A percentile compares a stretch with the other conserved stretches of the same genome.
Evolutionary conservation across 2,888 invertebrate species (phyloP).

Genomic region (Eurois occulta): DNA sequence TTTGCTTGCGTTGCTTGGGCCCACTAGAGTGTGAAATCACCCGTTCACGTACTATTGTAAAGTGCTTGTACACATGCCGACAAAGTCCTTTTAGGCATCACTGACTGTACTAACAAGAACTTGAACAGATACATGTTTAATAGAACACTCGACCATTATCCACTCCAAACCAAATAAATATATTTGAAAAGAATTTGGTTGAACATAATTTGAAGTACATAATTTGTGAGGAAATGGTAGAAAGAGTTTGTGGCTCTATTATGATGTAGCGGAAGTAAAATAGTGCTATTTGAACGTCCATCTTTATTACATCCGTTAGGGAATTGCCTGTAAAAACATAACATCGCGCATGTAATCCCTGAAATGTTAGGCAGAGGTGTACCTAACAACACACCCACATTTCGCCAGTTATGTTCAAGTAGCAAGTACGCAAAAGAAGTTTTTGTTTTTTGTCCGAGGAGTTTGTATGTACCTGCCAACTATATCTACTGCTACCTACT

Average conservation of each 20-base stretch:
- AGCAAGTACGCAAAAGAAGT: neutral
- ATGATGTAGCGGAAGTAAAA: conserved; percentile 41
- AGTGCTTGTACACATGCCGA: conserved; percentile 76
- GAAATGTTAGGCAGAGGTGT: neutral
- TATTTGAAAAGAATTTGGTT: conserved; percentile 44
- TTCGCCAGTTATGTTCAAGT: neutral
- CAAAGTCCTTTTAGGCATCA: conserved; percentile 74
- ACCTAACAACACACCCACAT: neutral
- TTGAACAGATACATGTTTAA: conserved; percentile 69
- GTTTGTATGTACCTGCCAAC: neutral
- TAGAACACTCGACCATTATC: conserved; percentile 73
- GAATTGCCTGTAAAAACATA: neutral
- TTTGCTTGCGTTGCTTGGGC: conserved; percentile 74
- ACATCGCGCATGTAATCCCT: neutral
- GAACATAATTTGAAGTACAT: conserved; percentile 44
- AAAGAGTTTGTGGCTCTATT: conserved; percentile 57
- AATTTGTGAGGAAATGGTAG: conserved; percentile 51
- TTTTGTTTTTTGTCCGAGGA: neutral
- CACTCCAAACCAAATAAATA: conserved; percentile 71
- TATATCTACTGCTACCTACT: neutral
- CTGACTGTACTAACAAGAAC: conserved; percentile 60
- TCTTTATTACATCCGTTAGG: conserved; percentile 9
- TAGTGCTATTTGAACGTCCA: conserved; percentile 30
- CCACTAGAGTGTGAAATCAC: conserved; percentile 87
- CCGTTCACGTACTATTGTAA: conserved; percentile 74